Evolutionary conservation across 2,797 vertebrate genomes (phyloP).

Genomic region (Salmo trutta): DNA sequence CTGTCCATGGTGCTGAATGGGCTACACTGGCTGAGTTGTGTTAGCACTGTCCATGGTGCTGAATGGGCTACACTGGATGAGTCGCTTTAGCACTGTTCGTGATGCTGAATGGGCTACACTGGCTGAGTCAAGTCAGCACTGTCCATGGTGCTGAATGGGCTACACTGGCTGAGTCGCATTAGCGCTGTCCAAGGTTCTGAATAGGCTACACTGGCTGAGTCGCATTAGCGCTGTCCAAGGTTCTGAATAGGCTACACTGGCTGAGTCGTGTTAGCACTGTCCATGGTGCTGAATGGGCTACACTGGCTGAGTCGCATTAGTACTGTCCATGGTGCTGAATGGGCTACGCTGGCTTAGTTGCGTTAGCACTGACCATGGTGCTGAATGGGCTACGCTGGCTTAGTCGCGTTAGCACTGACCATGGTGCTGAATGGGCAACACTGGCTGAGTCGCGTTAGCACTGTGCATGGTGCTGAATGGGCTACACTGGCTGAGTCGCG

Average conservation of each 20-base stretch:
- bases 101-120: not conserved
- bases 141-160: not conserved
- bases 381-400: not conserved
- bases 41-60: not conserved
- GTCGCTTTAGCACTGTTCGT: not conserved
- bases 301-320: no score
- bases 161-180: not conserved
- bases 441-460: no score
- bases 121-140: not conserved
- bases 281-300: not conserved
- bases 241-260: not conserved
- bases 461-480: no score
- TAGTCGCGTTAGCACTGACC: not conserved
- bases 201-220: not conserved
- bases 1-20: not conserved
- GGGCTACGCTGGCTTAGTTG: no score
- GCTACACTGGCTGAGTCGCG: no score
- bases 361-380: no score
- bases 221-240: not conserved
- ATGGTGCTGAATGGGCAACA: no score
- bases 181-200: constrained; percentile 1
- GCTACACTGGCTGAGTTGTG: not conserved
- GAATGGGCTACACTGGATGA: not conserved
- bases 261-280: not conserved
- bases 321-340: no score